Conservation (phyloP, 2,888 invertebrate species). For the Cataglyphis cursor region DNA sequence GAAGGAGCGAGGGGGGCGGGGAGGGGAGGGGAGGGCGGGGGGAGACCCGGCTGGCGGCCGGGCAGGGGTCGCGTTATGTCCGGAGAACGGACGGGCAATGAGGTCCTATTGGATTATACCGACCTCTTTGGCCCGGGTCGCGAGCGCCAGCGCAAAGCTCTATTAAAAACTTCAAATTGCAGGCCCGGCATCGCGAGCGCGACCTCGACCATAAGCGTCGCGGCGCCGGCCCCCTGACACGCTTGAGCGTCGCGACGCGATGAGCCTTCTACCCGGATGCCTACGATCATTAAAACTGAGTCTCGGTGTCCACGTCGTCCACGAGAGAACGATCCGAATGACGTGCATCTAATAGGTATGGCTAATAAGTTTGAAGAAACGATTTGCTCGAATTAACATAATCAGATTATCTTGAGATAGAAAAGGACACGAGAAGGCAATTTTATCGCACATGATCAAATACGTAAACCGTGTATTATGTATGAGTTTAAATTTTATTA, state of each 20-base stretch:
- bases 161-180: conserved; percentile 83
- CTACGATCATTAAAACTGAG: conserved; percentile 12
- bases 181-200: conserved; percentile 37
- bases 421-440: neutral
- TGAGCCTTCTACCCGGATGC: conserved; percentile 28
- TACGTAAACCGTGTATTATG: neutral
- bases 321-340: neutral
- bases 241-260: neutral
- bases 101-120: conserved; percentile 82
- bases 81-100: conserved; percentile 80
- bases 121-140: conserved; percentile 78
- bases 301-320: neutral
- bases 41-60: conserved; percentile 31
- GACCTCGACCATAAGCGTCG: conserved; percentile 3
- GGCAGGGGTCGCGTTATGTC: conserved; percentile 60
- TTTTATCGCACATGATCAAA: neutral
- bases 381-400: neutral
- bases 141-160: conserved; percentile 75
- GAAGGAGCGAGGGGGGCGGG: neutral
- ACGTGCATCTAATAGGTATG: neutral
- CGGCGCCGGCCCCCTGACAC: conserved; percentile 3
- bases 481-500: neutral
- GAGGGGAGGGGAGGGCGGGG: conserved; percentile 14
- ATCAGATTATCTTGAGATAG: neutral
- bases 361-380: neutral